Evolutionary conservation across 1,140 invertebrate genomes (phyloP), one percentile per base, ranked within the genome.

Genomic region (Ostrea denselamellosa): DNA sequence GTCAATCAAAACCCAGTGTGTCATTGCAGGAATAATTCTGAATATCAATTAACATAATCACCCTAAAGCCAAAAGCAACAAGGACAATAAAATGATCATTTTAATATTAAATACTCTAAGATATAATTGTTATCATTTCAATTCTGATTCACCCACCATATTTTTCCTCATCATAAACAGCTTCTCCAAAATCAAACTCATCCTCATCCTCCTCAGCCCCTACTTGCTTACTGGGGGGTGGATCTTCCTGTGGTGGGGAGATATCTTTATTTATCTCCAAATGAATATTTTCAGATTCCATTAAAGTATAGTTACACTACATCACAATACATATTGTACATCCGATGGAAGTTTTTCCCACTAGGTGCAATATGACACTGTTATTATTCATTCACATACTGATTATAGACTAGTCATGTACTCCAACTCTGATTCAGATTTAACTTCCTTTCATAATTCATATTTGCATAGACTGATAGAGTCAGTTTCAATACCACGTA

Each of bases 131-230:
- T 44, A 44, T 44, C 34, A 44, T 44, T 44, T 44, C 34, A 44
- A 44, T 44, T 44, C 34, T 5, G 34, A 44, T 44, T 44, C 52
- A 52, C 56, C 56, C 83, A 84, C 56, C 62, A 22, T 86, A 62
- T 68, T 65, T 28, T 34, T 77, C 28, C 28, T 77, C 83, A 85
- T 77, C 68, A 77, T 77, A 77, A 77, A 77, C 68, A 28, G 68
- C 68, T 77, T 25, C 25, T 28, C 25, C 68, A 34, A 77, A 77
- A 25, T 77, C 68, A 77, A 77, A 77, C 14, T 86, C 86, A 17
- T 83, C 86, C 28, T 65, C 54, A 22, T 71, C 85, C 28, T 68
- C 56, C 85, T 85, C 83, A 14, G 12, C 83, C 28, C 28, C 34
- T 28, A 34, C 51, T 17, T 51, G 44, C 25, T 81, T 65, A 17